Evolutionary conservation across 1,140 invertebrate genomes (phyloP), one percentile per base, ranked within the genome.

Genomic region (Drosophila suzukii): DNA sequence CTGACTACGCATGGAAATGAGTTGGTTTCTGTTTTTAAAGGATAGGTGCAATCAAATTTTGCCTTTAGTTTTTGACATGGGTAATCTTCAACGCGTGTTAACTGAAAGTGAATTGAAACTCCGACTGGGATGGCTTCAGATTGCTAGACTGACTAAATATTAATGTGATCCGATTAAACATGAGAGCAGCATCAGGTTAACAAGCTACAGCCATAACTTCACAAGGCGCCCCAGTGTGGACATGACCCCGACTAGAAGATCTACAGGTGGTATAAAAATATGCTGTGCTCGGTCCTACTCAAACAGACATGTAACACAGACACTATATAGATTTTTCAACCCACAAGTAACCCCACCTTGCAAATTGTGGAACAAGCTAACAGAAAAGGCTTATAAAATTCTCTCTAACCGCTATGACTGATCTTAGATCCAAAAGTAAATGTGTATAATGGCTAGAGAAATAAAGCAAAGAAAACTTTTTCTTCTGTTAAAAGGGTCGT

Each of bases 401-500:
- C 36, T 46, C 10, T 30, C n/a, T 3, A 34, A 17, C 30, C 34
- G 44, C 50, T 20, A n/a, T 20, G 13, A 20, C 17, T 8, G 12
- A n/a, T 13, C 38, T 15, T 11, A 10, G 3, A 20, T 32, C 13
- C 8, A 12, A 13, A 17, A 17, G 3, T 13, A 15, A 13, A 12
- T 10, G 12, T 39, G 13, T n/a, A 39, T 49, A 10, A 15, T 20
- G 30, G 34, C 34, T 5, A 57, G 56, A 27, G 32, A 44, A 20
- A 32, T 8, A 30, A 15, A 13, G 30, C 30, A 36, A 56, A 6
- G 15, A 5, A 41, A 41, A 53, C 41, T 46, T 57, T 12, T 38
- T 39, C 6, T 17, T 15, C 47, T 44, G 34, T 74, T 76, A 81
- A 84, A 81, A 79, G 70, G 91, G 83, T 84, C 88, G 88, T 91